Evolutionary conservation across 2,888 invertebrate species (phyloP), one percentile per base, ranked within the genome.

Genomic region (Drymonia ruficornis): DNA sequence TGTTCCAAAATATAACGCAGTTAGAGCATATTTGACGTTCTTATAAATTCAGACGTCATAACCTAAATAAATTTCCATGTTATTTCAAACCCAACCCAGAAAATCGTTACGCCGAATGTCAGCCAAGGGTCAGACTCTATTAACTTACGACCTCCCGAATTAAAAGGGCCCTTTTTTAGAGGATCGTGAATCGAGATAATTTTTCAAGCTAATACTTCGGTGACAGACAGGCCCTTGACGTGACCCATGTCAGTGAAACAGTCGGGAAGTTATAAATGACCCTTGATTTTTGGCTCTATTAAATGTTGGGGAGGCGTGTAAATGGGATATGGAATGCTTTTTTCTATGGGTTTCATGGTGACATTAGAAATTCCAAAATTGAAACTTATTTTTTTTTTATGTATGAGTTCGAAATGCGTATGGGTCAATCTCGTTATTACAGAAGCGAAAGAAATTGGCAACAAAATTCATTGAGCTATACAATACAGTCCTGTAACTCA

Each of bases 191-290:
- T 49, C 19, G 38, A 53, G 50, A 57, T 56, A 59, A 71, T 70
- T 63, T 56, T 43, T 11, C 15, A 3, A 15, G 18, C 18, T 50
- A 42, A 42, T 40, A 53, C 42, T 29, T 23, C 49, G 34, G 18
- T 57, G 66, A 60, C 56, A 61, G 45, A 58, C 59, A 63, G 48
- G 19, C 52, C 44, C 56, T 63, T 57, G 52, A 40, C 49, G n/a
- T 12, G 44, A 58, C 56, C 58, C 60, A 45, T 59, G 53, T 53
- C 53, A 59, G 44, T 44, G 55, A 49, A 18, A 44, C 49, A 43
- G 19, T 18, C 23, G 11, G 18, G 18, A 43, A 19, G 15, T 43
- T 43, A 8, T 40, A 40, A 16, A 40, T 15, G 9, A 40, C 40
- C 19, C 19, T 43, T 19, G 18, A 43, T 19, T 19, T 43, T 19